Percentiles rank a stretch among this genome's conserved stretches.
Conservation (phyloP, 35 echinoderm and acorn worm genomes). For the Heliocidaris erythrogramma region DNA sequence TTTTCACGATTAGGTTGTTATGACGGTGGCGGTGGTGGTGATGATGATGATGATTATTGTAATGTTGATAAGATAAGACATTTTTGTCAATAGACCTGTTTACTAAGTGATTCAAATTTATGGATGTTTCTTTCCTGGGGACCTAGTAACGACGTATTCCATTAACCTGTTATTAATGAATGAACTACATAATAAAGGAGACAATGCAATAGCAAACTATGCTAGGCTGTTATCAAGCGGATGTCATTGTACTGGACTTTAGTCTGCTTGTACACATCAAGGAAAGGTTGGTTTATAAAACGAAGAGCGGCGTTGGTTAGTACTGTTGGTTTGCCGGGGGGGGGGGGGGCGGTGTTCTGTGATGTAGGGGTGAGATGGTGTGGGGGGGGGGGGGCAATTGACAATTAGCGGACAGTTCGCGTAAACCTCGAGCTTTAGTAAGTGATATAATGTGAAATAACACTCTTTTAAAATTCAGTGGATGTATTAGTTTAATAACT, state of each 20-base stretch:
- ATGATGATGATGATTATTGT: background rate
- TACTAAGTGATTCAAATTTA: no score
- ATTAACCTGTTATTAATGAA: no score
- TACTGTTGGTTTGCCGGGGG: background rate
- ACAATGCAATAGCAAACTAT: background rate
- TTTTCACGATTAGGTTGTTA: background rate
- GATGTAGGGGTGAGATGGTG: background rate
- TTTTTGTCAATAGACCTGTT: no score
- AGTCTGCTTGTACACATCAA: background rate
- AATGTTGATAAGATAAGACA: background rate
- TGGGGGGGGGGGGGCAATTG: background rate
- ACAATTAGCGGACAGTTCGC: background rate
- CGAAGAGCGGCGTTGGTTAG: background rate
- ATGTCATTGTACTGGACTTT: background rate
- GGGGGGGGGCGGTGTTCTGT: background rate
- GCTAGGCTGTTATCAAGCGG: background rate
- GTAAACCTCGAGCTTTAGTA: no score
- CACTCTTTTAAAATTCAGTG: no score
- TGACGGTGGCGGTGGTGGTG: background rate
- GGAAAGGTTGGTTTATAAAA: background rate
- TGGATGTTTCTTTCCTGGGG: no score
- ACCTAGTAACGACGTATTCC: no score
- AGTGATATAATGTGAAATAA: no score
- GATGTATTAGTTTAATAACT: no score
- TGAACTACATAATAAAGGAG: background rate